phyloP scores from a whole-genome alignment of 2,113 vertebrate genomes.

The Formicarius rufipectus region DNA sequence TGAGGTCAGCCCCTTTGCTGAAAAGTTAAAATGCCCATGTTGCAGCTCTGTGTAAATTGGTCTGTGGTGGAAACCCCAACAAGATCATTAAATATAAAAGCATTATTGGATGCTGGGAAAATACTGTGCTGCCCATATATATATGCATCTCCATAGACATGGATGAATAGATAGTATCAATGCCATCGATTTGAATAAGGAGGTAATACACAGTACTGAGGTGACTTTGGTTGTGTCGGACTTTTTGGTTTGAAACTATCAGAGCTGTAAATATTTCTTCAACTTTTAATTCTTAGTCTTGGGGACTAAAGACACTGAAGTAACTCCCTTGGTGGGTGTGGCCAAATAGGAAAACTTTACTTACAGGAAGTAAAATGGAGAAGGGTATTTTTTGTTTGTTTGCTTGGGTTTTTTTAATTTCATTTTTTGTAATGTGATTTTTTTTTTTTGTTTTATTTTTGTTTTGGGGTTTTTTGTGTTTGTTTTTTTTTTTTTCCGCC shows the following conservation, averaged over 20 bases:
- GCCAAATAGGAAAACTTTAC: background rate
- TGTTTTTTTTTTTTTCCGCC: background rate
- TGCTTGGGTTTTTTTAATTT: background rate
- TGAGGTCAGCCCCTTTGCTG: background rate
- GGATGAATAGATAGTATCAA: conserved; percentile 1
- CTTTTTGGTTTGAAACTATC: background rate
- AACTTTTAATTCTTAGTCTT: background rate
- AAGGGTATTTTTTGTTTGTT: fast-evolving
- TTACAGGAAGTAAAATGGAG: background rate
- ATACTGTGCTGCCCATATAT: background rate
- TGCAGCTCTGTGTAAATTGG: background rate
- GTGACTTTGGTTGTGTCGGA: background rate
- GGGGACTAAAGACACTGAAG: background rate
- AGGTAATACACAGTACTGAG: background rate
- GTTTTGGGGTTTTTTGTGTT: background rate
- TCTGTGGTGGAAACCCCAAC: conserved; percentile 18
- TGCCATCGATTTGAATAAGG: conserved; percentile 20
- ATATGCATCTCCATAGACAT: background rate
- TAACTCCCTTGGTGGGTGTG: background rate
- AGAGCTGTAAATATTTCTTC: background rate
- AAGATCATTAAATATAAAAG: conserved; percentile 47
- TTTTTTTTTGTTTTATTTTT: background rate
- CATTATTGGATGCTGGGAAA: background rate
- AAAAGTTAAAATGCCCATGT: background rate
- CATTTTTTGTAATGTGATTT: too few species aligned